A percentile compares a stretch with the other conserved stretches of the same genome.
phyloP scores from a whole-genome alignment of 2,888 invertebrate genomes.

The Rhogogaster chlorosoma region DNA sequence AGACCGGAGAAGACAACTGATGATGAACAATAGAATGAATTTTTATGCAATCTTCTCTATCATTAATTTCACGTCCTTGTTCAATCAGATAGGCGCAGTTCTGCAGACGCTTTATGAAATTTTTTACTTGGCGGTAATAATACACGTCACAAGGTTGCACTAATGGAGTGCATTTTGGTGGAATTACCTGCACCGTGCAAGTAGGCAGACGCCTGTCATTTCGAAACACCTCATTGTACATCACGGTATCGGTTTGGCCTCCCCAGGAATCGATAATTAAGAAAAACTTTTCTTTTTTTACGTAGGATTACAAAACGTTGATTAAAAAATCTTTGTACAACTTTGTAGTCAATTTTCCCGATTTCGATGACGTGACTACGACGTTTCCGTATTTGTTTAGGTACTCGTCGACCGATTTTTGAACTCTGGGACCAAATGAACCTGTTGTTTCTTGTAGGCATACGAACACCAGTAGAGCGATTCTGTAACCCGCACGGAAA shows the following conservation, averaged over 20 bases:
- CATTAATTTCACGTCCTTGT: conserved; percentile 9
- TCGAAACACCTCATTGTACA: neutral
- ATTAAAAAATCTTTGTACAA: neutral
- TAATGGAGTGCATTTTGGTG: neutral
- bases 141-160: neutral
- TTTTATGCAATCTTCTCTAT: conserved; percentile 53
- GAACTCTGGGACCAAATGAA: conserved; percentile 31
- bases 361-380: neutral
- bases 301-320: neutral
- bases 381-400: conserved; percentile 49
- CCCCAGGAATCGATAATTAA: neutral
- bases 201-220: neutral
- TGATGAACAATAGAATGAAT: conserved; percentile 53
- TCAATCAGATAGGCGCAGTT: neutral
- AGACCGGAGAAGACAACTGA: conserved; percentile 48
- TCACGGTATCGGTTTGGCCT: neutral
- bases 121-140: neutral
- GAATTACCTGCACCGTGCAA: neutral
- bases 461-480: neutral
- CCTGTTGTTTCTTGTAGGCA: conserved; percentile 34
- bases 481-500: too few relatives aligned
- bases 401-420: conserved; percentile 52
- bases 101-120: neutral
- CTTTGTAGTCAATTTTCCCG: neutral
- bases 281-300: neutral